These are phyloP conservation scores for Oryzias melastigma DNA, from an alignment of 2,113 vertebrate species.

Conservation along the genomic window DNA sequence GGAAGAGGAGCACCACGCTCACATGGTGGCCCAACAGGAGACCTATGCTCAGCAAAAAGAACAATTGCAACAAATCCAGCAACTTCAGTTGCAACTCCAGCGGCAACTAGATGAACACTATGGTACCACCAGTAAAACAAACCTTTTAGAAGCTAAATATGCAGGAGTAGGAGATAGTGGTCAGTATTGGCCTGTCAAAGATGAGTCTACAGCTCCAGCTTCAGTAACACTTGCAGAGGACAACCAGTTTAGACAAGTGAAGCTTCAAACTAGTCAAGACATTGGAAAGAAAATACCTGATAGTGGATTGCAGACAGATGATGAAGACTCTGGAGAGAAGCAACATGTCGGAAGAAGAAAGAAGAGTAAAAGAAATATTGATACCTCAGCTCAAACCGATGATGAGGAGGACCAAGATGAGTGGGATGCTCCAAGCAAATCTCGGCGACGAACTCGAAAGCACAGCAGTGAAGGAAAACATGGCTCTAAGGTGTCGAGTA, in stretches of 20 bases:
- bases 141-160: constrained; percentile 89
- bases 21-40: constrained; percentile 95
- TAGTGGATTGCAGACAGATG: constrained; percentile 96
- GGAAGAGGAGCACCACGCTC: constrained; percentile 95
- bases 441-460: constrained; percentile 86
- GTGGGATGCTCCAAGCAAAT: constrained; percentile 88
- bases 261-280: constrained; percentile 83
- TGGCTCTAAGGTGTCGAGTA: constrained; percentile 89
- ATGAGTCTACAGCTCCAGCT: constrained; percentile 79
- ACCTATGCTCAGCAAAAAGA: constrained; percentile 91
- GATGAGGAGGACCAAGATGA: constrained; percentile 98
- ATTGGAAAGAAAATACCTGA: constrained; percentile 87
- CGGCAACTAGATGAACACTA: constrained; percentile 92
- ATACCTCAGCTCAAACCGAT: constrained; percentile 93
- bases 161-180: constrained; percentile 80
- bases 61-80: constrained; percentile 94
- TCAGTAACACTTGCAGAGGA: constrained; percentile 78
- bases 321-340: constrained; percentile 90
- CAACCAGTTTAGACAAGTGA: constrained; percentile 79
- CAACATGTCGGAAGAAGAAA: constrained; percentile 83
- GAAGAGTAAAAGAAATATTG: constrained; percentile 86
- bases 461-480: constrained; percentile 84
- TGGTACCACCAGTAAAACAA: constrained; percentile 67
- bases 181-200: constrained; percentile 91
- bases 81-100: constrained; percentile 94